These are phyloP conservation scores for Beroe ovata DNA, from an alignment of 37 sponge, comb jelly and placozoan species.

Conservation along the genomic window DNA sequence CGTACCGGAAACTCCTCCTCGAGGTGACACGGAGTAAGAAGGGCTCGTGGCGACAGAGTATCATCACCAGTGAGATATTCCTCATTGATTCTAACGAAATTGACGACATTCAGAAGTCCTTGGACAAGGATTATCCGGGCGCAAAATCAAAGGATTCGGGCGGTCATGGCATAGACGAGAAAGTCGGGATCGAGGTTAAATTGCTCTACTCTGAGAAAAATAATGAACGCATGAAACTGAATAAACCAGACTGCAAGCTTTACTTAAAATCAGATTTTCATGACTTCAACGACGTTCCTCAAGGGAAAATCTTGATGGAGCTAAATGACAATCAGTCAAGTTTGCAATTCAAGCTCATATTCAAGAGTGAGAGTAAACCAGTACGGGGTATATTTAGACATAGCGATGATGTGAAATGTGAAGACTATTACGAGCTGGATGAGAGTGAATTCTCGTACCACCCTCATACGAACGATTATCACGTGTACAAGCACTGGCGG, in stretches of 20 bases:
- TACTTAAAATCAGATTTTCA: slow-evolving; percentile 8
- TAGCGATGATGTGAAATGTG: slow-evolving; percentile 37
- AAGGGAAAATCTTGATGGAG: slow-evolving; percentile 62
- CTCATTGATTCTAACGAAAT: slow-evolving; percentile 38
- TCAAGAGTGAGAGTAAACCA: slow-evolving; percentile 22
- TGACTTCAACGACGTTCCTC: not conserved
- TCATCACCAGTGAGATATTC: slow-evolving; percentile 11
- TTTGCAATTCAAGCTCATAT: slow-evolving; percentile 43
- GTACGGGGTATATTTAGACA: slow-evolving; percentile 12
- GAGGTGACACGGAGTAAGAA: slow-evolving; percentile 55
- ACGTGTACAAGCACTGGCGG: slow-evolving; percentile 42
- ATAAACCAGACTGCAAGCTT: slow-evolving; percentile 56
- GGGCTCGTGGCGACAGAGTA: slow-evolving; percentile 53
- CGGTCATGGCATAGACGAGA: slow-evolving; percentile 12
- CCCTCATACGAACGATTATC: slow-evolving; percentile 47
- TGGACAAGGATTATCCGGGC: slow-evolving; percentile 50
- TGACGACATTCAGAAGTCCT: slow-evolving; percentile 27
- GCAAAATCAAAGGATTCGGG: slow-evolving; percentile 28
- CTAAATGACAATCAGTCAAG: slow-evolving; percentile 60
- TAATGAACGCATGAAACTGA: slow-evolving; percentile 51
- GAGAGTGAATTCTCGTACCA: slow-evolving; percentile 46
- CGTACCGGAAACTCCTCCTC: slow-evolving; percentile 24
- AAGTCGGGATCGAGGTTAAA: slow-evolving; percentile 13
- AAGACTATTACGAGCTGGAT: slow-evolving; percentile 37
- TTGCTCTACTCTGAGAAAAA: slow-evolving; percentile 18